Percentiles rank a stretch among this genome's conserved stretches.
Evolutionary conservation across 1,140 invertebrate species (phyloP).

Genomic region (Pygmarrhopalites habei): DNA sequence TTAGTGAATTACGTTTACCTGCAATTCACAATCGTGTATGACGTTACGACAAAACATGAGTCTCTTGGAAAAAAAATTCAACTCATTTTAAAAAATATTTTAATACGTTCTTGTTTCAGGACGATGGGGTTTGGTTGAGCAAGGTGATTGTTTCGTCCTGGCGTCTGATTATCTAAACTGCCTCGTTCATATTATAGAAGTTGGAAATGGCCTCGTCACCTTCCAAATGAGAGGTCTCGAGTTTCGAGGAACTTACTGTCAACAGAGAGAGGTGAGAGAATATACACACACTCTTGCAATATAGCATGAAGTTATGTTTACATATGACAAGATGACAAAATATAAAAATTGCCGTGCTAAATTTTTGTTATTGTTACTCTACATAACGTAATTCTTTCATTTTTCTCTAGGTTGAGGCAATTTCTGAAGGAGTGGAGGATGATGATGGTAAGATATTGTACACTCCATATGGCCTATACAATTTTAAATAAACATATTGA

Average conservation of each 20-base stretch:
- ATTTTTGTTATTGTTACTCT: no score
- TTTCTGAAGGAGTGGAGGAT: conserved; percentile 92
- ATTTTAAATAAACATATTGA: no score
- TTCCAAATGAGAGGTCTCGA: conserved; percentile 97
- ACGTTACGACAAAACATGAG: no score
- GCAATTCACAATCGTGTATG: no score
- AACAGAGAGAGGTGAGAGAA: conserved; percentile 80
- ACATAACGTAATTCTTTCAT: no score
- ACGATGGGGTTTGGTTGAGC: conserved; percentile 81
- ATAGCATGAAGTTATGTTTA: no score
- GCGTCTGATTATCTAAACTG: conserved; percentile 97
- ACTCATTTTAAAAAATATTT: conserved; percentile 17
- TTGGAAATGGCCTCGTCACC: conserved; percentile 96
- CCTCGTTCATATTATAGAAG: conserved; percentile 92
- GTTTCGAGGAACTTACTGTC: conserved; percentile 97
- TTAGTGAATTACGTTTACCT: no score
- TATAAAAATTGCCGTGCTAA: neutral
- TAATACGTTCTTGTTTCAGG: no score
- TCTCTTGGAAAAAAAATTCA: no score
- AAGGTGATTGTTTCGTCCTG: conserved; percentile 95
- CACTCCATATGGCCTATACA: no score
- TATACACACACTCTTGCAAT: no score
- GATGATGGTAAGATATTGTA: conserved; percentile 67
- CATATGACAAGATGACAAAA: neutral
- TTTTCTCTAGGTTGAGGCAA: no score